Evolutionary conservation across 2,888 invertebrate species (phyloP).

Genomic region (Labia minor): DNA sequence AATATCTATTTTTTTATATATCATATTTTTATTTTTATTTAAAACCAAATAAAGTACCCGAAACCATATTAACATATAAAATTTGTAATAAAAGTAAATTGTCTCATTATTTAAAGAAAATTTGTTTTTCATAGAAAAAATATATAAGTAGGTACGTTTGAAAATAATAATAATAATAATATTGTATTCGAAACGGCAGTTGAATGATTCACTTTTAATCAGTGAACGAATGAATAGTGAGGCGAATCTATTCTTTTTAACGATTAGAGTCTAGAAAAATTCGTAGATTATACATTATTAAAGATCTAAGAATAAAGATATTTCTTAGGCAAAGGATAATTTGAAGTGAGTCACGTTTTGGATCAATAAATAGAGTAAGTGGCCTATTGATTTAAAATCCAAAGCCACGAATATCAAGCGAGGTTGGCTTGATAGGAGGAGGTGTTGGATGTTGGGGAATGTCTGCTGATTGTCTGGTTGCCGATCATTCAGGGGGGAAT

Average conservation of each 20-base stretch:
- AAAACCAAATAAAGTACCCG: no score
- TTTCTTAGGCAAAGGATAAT: conserved; percentile 9
- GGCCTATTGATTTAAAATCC: conserved; percentile 13
- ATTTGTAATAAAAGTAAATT: no score
- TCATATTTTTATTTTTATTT: no score
- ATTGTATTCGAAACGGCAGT: background rate
- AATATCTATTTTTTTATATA: no score
- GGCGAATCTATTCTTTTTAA: background rate
- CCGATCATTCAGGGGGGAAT: background rate
- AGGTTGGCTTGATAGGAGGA: conserved; percentile 1
- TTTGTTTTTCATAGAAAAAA: no score
- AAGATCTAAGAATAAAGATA: conserved; percentile 7
- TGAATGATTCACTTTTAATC: background rate
- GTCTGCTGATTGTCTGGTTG: background rate
- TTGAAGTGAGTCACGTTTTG: conserved; percentile 7
- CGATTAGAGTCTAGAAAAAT: conserved; percentile 1
- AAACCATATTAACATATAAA: no score
- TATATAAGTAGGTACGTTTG: no score
- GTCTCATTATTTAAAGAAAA: no score
- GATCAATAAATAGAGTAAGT: conserved; percentile 13
- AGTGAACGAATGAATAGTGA: background rate
- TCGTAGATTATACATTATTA: conserved; percentile 6
- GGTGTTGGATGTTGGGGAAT: background rate
- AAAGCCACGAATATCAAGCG: conserved; percentile 4
- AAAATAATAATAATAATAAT: no score